These are phyloP conservation scores for Paralvinella palmiformis DNA, from an alignment of 1,140 invertebrate genomes.

Conservation along the genomic window DNA sequence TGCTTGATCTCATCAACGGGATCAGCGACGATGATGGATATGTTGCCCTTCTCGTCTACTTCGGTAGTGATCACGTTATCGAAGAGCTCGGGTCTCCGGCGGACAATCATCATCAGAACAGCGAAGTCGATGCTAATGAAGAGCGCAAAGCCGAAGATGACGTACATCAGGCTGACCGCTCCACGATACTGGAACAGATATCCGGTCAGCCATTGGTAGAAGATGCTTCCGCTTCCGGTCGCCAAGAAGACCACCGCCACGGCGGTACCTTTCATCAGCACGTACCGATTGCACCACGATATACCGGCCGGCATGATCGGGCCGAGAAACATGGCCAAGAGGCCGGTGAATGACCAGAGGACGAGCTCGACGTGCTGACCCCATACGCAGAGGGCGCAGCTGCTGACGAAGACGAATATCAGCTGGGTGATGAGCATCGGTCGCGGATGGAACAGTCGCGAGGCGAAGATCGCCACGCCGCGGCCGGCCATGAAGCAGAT, in stretches of 20 bases:
- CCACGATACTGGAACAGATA: background rate
- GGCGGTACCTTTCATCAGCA: background rate
- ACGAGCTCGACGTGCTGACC: background rate
- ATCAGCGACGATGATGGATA: too few species aligned
- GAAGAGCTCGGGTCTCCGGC: too few species aligned
- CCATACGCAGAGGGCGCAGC: background rate
- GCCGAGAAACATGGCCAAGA: background rate
- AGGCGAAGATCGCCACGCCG: background rate
- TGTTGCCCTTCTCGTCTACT: too few species aligned
- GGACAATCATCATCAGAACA: too few species aligned
- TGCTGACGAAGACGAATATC: background rate
- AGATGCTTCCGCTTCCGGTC: background rate
- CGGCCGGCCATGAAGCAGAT: background rate
- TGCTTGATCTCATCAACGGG: too few species aligned
- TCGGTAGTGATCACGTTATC: too few species aligned
- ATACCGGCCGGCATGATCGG: background rate
- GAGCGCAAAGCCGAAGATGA: too few species aligned
- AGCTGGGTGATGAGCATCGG: background rate
- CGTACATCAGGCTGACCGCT: background rate
- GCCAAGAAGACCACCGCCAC: background rate
- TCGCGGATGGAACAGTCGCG: background rate
- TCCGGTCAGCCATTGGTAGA: background rate
- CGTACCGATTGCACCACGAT: background rate
- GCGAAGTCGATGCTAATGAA: too few species aligned
- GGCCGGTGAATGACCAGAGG: background rate